Evolutionary conservation across 2,113 vertebrate species (phyloP), one percentile per base, ranked within the genome.

Genomic region (Aplodontia rufa): DNA sequence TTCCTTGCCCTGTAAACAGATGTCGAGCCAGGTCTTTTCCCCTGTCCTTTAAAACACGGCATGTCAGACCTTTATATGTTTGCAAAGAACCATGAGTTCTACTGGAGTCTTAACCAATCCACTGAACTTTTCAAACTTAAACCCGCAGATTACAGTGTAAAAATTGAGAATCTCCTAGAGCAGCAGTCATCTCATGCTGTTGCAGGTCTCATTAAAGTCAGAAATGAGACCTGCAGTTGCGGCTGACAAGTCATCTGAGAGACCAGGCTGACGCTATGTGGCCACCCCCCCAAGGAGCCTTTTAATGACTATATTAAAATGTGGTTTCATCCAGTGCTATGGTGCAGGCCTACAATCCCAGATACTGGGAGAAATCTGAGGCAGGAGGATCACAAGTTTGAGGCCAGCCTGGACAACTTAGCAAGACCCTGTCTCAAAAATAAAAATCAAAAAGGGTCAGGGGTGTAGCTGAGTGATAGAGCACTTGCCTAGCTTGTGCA

Each of bases 91-190:
- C 0, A 0, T 55, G 72, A 51, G 20, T 95, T 81, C 79, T 76
- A 82, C 22, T 94, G 89, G 64, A 89, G 45, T 95, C 80, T 95
- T 81, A 71, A 55, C 68, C 83, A 66, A 83, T 49, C 78, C 84
- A 66, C n/a, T 74, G 55, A 62, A 84, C 32, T 86, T 87, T 83
- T 90, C 40, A 35, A 72, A 53, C 49, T 92, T 58, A 66, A 47
- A 62, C n/a, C 49, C 78, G 53, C 24, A 68, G 51, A 74, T 83
- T 58, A 66, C 37, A 24, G 30, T 66, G 28, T 71, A 90, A 71
- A 95, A 75, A 55, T 53, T 19, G 49, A 72, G 60, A 80, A n/a
- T 71, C 80, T 51, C 68, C 81, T 92, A 68, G 51, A 83, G 55
- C 47, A 37, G 28, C 32, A 6, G 4, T 85, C 58, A 37, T 49